Base-by-base conservation (phyloP, 2,888 invertebrate genomes). In the Drosophila formosana region DNA sequence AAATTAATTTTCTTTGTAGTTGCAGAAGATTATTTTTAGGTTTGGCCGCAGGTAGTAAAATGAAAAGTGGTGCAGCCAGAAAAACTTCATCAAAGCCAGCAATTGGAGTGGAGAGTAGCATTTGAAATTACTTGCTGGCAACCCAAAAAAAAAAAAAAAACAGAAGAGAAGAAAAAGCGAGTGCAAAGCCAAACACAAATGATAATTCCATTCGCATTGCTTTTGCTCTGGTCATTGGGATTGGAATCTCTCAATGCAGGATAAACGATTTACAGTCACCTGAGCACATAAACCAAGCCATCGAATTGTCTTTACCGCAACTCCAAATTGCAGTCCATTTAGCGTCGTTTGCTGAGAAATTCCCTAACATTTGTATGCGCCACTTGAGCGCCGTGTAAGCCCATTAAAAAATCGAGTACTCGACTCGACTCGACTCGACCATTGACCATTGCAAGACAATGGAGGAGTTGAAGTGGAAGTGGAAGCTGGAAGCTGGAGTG, bases 241-340 rank as follows among this genome's bases (percentile, higher is more conserved):
- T 47, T 51, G 55, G 32, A 63, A 63, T 64, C 69, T 64, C 61
- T 18, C 39, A 13, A 6, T 6, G 28, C 46, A 56, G 67, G 63
- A 75, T 75, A 75, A 75, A 75, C 75, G 75, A 75, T 72, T 75
- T 64, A 63, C 67, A 75, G 63, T 75, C 72, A 75, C 75, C 75
- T 75, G 75, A 71, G 63, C 71, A 75, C 56, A 56, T 56, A 55
- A 46, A 56, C 11, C 46, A 62, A 55, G 13, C 75, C 64, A 66
- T 67, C 61, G 60, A 66, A 78, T 66, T 72, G 78, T 78, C 74
- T 78, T 68, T 62, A 47, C 67, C 43, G 43, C 9, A 32, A 9
- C 46, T 13, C 66, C 49, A 66, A 80, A 71, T 70, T 55, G 61
- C 72, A 64, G 66, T 72, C 72, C 62, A 82, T 71, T 73, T 62